These are phyloP conservation scores for Drosophila paramelanica DNA, from an alignment of 2,888 invertebrate genomes.

Conservation along the genomic window DNA sequence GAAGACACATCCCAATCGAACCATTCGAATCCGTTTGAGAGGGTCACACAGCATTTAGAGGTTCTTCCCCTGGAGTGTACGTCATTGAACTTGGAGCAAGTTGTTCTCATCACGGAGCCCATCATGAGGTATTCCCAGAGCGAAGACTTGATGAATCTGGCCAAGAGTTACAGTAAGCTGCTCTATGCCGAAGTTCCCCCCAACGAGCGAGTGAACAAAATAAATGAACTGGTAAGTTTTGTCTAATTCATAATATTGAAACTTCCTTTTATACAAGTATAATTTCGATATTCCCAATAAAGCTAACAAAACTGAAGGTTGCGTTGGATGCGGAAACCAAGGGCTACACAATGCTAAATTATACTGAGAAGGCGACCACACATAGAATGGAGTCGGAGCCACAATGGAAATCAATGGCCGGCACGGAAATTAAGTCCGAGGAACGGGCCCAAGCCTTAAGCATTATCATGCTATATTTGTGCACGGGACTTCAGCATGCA, in stretches of 20 bases:
- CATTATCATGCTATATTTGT: slow-evolving; percentile 96
- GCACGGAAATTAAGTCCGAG: slow-evolving; percentile 87
- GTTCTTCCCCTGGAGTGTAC: slow-evolving; percentile 74
- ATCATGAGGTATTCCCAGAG: slow-evolving; percentile 85
- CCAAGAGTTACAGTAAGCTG: slow-evolving; percentile 94
- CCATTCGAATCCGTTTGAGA: slow-evolving; percentile 86
- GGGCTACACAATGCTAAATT: slow-evolving; percentile 82
- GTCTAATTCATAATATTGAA: background rate
- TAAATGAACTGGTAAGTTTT: slow-evolving; percentile 92
- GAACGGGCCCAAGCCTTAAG: slow-evolving; percentile 95
- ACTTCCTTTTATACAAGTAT: background rate
- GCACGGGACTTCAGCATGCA: slow-evolving; percentile 93
- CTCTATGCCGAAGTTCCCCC: slow-evolving; percentile 90
- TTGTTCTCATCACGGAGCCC: slow-evolving; percentile 80
- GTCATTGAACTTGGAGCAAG: slow-evolving; percentile 80
- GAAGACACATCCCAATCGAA: slow-evolving; percentile 49
- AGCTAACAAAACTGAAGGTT: slow-evolving; percentile 91
- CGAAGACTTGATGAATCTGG: slow-evolving; percentile 94
- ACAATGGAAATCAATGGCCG: slow-evolving; percentile 30
- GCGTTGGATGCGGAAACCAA: slow-evolving; percentile 90
- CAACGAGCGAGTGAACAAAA: slow-evolving; percentile 90
- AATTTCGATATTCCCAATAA: slow-evolving; percentile 35
- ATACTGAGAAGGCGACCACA: slow-evolving; percentile 60
- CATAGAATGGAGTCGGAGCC: slow-evolving; percentile 88
- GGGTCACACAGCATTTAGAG: slow-evolving; percentile 82